Evolutionary conservation across 2,113 vertebrate genomes (phyloP), one percentile per base, ranked within the genome.

Genomic region (Speoplatyrhinus poulsoni): DNA sequence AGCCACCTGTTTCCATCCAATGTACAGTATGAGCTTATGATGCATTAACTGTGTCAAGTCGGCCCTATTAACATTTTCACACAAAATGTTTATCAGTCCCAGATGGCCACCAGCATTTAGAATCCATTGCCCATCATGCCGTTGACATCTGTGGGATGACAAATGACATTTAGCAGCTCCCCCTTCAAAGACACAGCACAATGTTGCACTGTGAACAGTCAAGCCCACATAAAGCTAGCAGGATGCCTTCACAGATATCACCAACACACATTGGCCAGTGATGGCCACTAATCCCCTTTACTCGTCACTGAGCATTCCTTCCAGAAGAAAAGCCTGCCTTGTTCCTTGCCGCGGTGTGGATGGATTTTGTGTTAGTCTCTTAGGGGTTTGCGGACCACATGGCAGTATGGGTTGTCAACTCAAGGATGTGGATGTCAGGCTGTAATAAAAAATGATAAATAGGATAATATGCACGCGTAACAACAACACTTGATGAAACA

Each of bases 81-180:
- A 68, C 60, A 19, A 77, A 73, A 79, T 76, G 68, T 78, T 79
- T 74, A 66, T 75, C 53, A 65, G 32, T 58, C 75, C 33, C 87
- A 87, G 87, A 87, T 84, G 80, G 84, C 59, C 59, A 57, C 60
- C 72, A 73, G 78, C 79, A 63, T 80, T 77, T 62, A 15, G n/a
- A 79, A 74, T 87, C 70, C 32, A 62, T 78, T 65, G 76, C 72
- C 62, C 76, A 77, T 82, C 53, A 56, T 86, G 75, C 78, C 7
- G 46, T 71, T 75, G 86, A 84, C 89, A 89, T 89, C 81, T 90
- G 88, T 48, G 84, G 77, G 82, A 85, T 75, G 76, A 77, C 80
- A 77, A 85, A 65, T 85, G 87, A 84, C 87, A 89, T 91, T 90
- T 90, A 87, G 81, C 84, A 61, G 72, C 69, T 85, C 69, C 48